Conservation (phyloP, 2,888 invertebrate species). For the Phyllotreta cruciferae region DNA sequence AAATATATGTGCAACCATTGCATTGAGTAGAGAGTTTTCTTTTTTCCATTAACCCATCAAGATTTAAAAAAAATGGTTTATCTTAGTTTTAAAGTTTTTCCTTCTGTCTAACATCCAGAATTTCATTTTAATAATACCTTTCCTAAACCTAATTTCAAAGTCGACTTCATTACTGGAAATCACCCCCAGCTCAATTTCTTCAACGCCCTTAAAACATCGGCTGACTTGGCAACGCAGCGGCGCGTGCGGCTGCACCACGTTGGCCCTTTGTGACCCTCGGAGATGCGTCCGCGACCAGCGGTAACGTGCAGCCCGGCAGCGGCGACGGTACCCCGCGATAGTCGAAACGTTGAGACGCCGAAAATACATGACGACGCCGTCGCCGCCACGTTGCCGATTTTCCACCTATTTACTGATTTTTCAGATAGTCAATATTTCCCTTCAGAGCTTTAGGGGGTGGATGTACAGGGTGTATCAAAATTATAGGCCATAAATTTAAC, state of each 20-base stretch:
- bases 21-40: too few species aligned
- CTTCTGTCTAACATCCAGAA: too few species aligned
- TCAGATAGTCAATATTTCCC: background rate
- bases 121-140: too few species aligned
- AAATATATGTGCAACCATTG: too few species aligned
- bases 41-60: too few species aligned
- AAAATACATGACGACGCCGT: slow-evolving; percentile 16
- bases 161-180: too few species aligned
- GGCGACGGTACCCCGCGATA: slow-evolving; percentile 6
- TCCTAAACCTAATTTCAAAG: too few species aligned
- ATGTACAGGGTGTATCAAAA: too few species aligned
- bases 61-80: too few species aligned
- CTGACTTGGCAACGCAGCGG: slow-evolving; percentile 8
- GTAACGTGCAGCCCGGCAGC: slow-evolving; percentile 20
- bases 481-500: too few species aligned
- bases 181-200: too few species aligned
- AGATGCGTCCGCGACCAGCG: slow-evolving; percentile 27
- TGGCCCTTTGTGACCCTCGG: slow-evolving; percentile 20
- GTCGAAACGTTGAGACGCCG: slow-evolving; percentile 14
- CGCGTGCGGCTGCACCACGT: slow-evolving; percentile 15
- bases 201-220: background rate
- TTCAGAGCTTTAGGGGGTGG: background rate
- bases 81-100: too few species aligned
- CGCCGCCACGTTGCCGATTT: slow-evolving; percentile 9
- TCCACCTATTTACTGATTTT: background rate